Evolutionary conservation across 2,888 invertebrate genomes (phyloP), one percentile per base, ranked within the genome.

Genomic region (Zhuqinia jingwanae): DNA sequence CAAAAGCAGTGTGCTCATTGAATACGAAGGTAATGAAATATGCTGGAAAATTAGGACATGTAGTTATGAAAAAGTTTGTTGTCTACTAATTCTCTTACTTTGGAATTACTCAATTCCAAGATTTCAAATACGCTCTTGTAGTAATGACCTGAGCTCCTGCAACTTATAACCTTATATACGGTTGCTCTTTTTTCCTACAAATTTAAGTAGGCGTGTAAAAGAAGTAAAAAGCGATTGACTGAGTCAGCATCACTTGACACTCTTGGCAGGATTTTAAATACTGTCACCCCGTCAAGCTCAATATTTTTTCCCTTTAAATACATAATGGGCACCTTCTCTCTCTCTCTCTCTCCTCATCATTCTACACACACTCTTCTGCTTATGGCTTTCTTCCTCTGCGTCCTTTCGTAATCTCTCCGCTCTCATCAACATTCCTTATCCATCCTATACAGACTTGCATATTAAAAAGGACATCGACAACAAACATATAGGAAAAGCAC

Each of bases 391-490:
- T 15, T 27, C 63, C 30, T 30, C 30, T 30, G 0, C 2, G 2
- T 58, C 15, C 30, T 60, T 60, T 65, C 36, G 17, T 36, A 65
- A 65, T 65, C 65, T 65, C 36, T 36, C 65, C 30, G 36, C 42
- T 36, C 65, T 65, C 36, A 65, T 65, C 36, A 65, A 65, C 65
- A 65, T 65, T 65, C 65, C 42, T 36, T 36, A 36, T 17, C 36
- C 17, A 20, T 17, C n/a, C 65, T 65, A 65, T 65, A 36, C n/a
- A 30, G 30, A 17, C 42, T 17, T 42, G 65, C 65, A 65, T 65
- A 65, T 65, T 65, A 65, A 65, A 65, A 42, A 63, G 63, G 17
- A 36, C 36, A 36, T 8, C 36, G n/a, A n/a, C n/a, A 36, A 36
- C 36, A 36, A 3, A 36, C 36, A 36, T 8, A 36, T 8, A 36